Conservation (phyloP, 2,888 invertebrate genomes). For the Cyaniris semiargus region DNA sequence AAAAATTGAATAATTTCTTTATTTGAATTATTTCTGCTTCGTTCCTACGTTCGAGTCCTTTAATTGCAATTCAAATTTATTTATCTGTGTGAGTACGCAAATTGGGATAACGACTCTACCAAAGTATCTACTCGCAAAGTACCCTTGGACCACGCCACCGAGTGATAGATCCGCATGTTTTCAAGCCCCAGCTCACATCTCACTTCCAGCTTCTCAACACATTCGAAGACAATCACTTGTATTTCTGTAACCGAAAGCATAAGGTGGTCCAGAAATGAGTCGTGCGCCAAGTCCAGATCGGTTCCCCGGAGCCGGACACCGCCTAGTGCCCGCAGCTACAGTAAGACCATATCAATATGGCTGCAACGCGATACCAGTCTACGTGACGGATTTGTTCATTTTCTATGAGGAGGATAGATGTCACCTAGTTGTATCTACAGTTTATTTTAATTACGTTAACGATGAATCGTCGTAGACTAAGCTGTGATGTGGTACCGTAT, state of each 20-base stretch:
- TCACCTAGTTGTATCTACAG: not conserved
- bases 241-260: constrained; percentile 74
- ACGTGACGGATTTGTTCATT: not conserved
- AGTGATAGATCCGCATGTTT: constrained; percentile 79
- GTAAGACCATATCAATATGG: constrained; percentile 35
- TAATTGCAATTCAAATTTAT: constrained; percentile 44
- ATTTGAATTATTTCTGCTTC: constrained; percentile 45
- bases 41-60: constrained; percentile 40
- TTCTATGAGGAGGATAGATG: not conserved
- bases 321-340: constrained; percentile 76
- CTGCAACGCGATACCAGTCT: not conserved
- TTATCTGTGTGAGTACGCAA: constrained; percentile 44
- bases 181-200: constrained; percentile 79
- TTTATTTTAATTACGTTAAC: not conserved
- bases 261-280: constrained; percentile 61
- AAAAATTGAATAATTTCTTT: constrained; percentile 41
- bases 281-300: constrained; percentile 42
- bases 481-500: not conserved
- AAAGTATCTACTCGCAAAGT: constrained; percentile 71
- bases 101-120: constrained; percentile 57
- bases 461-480: not conserved
- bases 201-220: constrained; percentile 79
- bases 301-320: constrained; percentile 56
- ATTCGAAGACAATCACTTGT: constrained; percentile 71
- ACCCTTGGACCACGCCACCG: constrained; percentile 79